Conservation (phyloP, 2,797 vertebrate genomes). For the Lacerta agilis region DNA sequence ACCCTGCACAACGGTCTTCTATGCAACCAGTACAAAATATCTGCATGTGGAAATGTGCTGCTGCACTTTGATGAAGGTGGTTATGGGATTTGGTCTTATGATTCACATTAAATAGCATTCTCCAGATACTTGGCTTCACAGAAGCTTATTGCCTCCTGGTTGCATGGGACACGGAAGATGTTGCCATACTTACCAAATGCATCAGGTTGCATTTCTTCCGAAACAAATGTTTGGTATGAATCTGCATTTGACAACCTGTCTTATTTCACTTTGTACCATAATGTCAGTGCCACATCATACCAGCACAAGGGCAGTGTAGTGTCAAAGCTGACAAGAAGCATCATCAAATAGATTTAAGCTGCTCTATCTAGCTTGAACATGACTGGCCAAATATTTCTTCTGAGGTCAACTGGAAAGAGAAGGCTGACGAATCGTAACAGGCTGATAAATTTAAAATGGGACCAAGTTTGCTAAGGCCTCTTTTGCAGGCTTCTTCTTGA, state of each 20-base stretch:
- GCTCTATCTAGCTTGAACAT: not conserved
- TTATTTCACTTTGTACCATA: not conserved
- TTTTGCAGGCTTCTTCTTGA: slow-evolving; percentile 5
- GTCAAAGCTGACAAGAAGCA: not conserved
- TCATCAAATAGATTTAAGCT: not conserved
- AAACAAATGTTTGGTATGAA: not conserved
- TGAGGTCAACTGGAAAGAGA: not conserved
- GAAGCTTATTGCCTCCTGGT: not conserved
- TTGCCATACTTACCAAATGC: not conserved
- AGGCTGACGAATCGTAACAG: not conserved
- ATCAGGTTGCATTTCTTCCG: not conserved
- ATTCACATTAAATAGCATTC: not conserved
- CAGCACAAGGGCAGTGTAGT: not conserved
- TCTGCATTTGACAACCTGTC: not conserved
- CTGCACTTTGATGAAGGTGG: not conserved
- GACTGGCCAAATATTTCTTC: not conserved
- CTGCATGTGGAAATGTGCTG: not conserved
- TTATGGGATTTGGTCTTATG: not conserved
- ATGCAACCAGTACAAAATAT: not conserved
- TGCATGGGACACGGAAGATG: not conserved
- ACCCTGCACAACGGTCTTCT: not conserved
- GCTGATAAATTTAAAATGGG: not conserved
- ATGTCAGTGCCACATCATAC: not conserved
- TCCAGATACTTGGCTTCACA: not conserved
- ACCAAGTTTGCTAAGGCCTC: not conserved